A percentile compares a stretch with the other conserved stretches of the same genome.
Conservation (phyloP, 2,888 invertebrate genomes). For the Nymphalis urticae region DNA sequence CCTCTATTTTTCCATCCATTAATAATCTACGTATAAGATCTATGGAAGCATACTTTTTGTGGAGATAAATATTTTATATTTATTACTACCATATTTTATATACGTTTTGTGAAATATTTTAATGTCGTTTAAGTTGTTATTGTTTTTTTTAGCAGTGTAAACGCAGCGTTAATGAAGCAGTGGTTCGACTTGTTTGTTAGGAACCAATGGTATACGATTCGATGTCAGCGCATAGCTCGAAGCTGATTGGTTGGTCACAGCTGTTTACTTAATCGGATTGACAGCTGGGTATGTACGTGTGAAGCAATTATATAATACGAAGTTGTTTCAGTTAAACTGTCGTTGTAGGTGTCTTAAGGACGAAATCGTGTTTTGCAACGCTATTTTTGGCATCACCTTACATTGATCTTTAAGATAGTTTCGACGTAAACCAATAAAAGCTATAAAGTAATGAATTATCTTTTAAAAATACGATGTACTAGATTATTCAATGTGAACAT, state of each 20-base stretch:
- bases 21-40: no score
- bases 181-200: slow-evolving; percentile 32
- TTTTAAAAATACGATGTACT: no score
- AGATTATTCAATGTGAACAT: no score
- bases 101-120: no score
- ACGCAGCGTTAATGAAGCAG: slow-evolving; percentile 24
- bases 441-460: no score
- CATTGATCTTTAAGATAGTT: no score
- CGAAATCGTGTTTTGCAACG: neutral
- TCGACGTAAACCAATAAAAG: no score
- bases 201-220: slow-evolving; percentile 29
- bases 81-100: no score
- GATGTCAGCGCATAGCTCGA: slow-evolving; percentile 24
- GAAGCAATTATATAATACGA: slow-evolving; percentile 24
- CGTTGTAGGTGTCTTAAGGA: slow-evolving; percentile 9
- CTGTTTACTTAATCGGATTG: slow-evolving; percentile 30
- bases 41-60: no score
- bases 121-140: neutral
- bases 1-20: no score
- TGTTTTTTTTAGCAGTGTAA: slow-evolving; percentile 14
- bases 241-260: slow-evolving; percentile 20
- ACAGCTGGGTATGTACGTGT: slow-evolving; percentile 26
- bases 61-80: no score
- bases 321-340: slow-evolving; percentile 10
- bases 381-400: no score